phyloP scores from a whole-genome alignment of 2,888 invertebrate species.

The Andrena haemorrhoa region DNA sequence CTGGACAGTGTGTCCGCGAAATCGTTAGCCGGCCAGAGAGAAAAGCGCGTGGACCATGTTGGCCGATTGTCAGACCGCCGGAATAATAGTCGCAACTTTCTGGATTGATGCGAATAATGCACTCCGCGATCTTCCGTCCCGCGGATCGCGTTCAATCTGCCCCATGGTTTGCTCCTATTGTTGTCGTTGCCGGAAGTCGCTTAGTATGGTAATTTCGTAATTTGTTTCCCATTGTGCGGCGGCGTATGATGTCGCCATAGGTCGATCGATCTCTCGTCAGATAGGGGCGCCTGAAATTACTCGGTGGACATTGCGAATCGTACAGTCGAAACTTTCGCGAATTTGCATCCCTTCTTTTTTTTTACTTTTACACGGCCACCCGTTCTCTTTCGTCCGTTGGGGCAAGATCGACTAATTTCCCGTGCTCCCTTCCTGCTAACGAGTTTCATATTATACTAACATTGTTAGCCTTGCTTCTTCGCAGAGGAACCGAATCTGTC shows the following conservation, averaged over 20 bases:
- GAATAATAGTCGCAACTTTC: conserved; percentile 46
- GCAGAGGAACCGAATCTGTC: not conserved
- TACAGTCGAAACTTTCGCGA: conserved; percentile 62
- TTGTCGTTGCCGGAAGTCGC: conserved; percentile 74
- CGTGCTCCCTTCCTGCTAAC: conserved; percentile 16
- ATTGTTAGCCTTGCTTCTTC: not conserved
- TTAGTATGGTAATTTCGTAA: conserved; percentile 80
- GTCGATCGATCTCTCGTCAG: conserved; percentile 74
- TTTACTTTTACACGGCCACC: conserved; percentile 32
- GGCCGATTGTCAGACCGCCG: conserved; percentile 15
- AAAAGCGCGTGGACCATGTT: not conserved
- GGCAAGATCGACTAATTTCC: conserved; percentile 54
- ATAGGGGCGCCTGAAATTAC: conserved; percentile 75
- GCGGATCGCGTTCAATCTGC: conserved; percentile 61
- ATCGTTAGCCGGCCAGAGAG: not conserved
- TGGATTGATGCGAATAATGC: conserved; percentile 71
- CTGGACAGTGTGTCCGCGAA: too few relatives aligned
- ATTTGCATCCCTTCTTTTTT: conserved; percentile 60
- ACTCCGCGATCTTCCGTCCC: conserved; percentile 63
- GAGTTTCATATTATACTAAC: not conserved
- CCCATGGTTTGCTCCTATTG: conserved; percentile 67
- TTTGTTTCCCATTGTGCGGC: conserved; percentile 78
- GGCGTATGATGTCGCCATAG: conserved; percentile 73
- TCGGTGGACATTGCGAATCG: conserved; percentile 61
- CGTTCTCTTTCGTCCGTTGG: conserved; percentile 21